phyloP scores from a whole-genome alignment of 2,113 vertebrate species.

The Bujurquina vittata region DNA sequence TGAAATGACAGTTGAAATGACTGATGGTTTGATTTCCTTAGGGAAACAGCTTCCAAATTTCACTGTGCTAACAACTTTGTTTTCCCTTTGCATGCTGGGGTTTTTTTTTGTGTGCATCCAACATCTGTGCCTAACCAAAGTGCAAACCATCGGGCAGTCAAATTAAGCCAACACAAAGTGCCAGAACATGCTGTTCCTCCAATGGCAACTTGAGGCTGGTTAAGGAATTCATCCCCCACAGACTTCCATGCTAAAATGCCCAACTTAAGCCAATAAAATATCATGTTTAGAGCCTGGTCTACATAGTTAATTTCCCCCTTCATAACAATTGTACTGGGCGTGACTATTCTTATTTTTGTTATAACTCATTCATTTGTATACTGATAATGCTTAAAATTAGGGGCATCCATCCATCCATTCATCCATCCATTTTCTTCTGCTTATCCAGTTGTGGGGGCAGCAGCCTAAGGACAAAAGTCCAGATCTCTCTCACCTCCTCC shows the following conservation, averaged over 20 bases:
- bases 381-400: no score
- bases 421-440: no score
- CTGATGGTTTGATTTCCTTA: not conserved
- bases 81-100: not conserved
- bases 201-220: not conserved
- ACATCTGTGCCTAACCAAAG: not conserved
- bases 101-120: not conserved
- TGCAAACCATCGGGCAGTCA: not conserved
- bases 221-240: not conserved
- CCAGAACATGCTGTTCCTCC: not conserved
- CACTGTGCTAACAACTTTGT: not conserved
- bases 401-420: no score
- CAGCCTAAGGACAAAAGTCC: no score
- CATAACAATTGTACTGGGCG: not conserved
- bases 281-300: not conserved
- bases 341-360: not conserved
- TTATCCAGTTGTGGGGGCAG: no score
- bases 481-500: no score
- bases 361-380: not conserved
- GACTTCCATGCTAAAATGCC: not conserved
- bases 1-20: not conserved
- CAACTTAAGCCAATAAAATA: not conserved
- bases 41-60: not conserved
- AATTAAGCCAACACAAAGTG: not conserved
- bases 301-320: not conserved